Evolutionary conservation across 1,140 invertebrate species (phyloP).

Genomic region (Grapholita molesta): DNA sequence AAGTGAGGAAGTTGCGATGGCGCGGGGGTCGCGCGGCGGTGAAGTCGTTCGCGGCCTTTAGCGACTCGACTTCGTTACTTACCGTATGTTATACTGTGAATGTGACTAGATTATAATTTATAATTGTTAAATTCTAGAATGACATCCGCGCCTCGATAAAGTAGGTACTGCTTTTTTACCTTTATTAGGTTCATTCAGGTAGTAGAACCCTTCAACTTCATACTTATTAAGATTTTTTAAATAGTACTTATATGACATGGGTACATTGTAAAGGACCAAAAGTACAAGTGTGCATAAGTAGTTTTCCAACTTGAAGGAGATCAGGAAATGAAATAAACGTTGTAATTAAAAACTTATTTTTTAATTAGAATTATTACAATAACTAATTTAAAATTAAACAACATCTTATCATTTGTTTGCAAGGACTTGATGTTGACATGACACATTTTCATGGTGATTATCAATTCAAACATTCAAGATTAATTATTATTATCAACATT

Average conservation of each 20-base stretch:
- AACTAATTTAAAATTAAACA: background rate
- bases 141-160: too few relatives aligned
- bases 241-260: too few relatives aligned
- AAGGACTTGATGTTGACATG: background rate
- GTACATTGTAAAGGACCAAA: too few relatives aligned
- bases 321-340: background rate
- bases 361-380: background rate
- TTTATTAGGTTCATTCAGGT: too few relatives aligned
- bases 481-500: background rate
- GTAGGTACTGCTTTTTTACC: too few relatives aligned
- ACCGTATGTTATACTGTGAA: background rate
- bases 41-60: too few relatives aligned
- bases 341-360: background rate
- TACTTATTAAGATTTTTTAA: too few relatives aligned
- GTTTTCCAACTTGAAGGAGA: too few relatives aligned
- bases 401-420: background rate
- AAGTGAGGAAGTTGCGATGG: background rate
- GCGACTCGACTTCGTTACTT: background rate
- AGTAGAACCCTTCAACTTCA: too few relatives aligned
- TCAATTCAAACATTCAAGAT: background rate
- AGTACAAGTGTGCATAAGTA: too few relatives aligned
- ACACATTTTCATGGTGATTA: background rate
- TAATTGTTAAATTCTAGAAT: background rate
- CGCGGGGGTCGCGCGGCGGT: background rate
- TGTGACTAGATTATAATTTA: background rate